Evolutionary conservation across 1,140 invertebrate species (phyloP).

Genomic region (Diachasmimorpha longicaudata): DNA sequence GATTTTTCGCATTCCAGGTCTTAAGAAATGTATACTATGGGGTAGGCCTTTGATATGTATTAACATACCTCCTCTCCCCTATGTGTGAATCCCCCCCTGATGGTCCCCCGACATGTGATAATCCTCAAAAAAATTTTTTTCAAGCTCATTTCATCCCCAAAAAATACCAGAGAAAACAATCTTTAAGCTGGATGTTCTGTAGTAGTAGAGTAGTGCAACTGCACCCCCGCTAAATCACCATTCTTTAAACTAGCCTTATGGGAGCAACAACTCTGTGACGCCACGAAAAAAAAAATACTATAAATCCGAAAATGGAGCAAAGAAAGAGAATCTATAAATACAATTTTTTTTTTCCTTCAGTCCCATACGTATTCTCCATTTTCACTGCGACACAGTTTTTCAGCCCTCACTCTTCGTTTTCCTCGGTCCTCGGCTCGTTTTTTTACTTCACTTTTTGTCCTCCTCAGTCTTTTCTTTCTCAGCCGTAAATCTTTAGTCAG

Average conservation of each 20-base stretch:
- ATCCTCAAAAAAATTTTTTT: background rate
- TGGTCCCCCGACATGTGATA: background rate
- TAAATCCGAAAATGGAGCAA: background rate
- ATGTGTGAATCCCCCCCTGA: conserved; percentile 20
- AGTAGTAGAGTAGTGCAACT: conserved; percentile 51
- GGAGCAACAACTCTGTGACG: conserved; percentile 54
- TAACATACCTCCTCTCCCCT: conserved; percentile 28
- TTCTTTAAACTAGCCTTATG: conserved; percentile 45
- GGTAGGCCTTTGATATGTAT: conserved; percentile 41
- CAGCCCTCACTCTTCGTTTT: background rate
- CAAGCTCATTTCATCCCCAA: background rate
- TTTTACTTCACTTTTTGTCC: background rate
- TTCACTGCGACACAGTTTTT: conserved; percentile 17
- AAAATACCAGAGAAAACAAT: background rate
- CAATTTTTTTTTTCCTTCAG: background rate
- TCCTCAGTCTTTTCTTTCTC: background rate
- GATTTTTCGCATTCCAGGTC: conserved; percentile 56
- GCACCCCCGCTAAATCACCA: conserved; percentile 43
- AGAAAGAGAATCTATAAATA: background rate
- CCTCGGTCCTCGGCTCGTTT: background rate
- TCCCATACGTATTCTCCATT: conserved; percentile 7
- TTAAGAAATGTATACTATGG: conserved; percentile 55
- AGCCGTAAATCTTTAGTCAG: conserved; percentile 16
- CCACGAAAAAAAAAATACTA: background rate
- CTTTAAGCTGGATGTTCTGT: conserved; percentile 34